Base-by-base conservation (phyloP, 2,797 vertebrate species). In the Apodemus agrarius region DNA sequence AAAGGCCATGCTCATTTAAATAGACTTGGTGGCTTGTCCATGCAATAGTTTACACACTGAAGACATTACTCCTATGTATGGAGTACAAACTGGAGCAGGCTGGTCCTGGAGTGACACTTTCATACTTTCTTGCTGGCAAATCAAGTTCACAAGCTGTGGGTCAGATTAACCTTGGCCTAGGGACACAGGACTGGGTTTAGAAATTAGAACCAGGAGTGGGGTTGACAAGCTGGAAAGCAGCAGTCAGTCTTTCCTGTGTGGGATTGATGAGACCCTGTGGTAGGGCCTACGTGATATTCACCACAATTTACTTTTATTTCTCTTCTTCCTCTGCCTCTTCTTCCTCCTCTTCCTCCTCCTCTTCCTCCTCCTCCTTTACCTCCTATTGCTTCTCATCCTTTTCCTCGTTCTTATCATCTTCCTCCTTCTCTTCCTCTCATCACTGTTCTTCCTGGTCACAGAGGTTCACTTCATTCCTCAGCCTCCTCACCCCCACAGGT, bases 361-460 rank as follows among this genome's bases (percentile, higher is more conserved):
- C 26, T 3, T 63, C 14, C 22, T 72, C 16, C 3, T 37, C 2
- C 10, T 24, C 26, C 22, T 24, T 12, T 0, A 22, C 14, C 9
- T 40, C 54, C 1, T 34, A 0, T 10, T 46, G 37, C 0, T 37
- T 74, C 61, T 82, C 9, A 2, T 0, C 34, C 1, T 31, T 43
- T 43, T 43, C 26, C 40, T 43, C n/a, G n/a, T n/a, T n/a, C n/a
- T n/a, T n/a, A n/a, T n/a, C n/a, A n/a, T 37, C 81, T 52, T 82
- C 13, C 4, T 1, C n/a, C 1, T 31, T 22, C 40, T 49, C 0
- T 6, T 7, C 17, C 1, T 57, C 40, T 11, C 5, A 5, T 21
- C 89, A 49, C 57, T 54, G 34, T 90, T 57, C 90, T 82, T 87
- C 26, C 21, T 82, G 34, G 9, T 59, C 40, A 24, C 11, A 22